These are phyloP conservation scores for Thermophis baileyi DNA, from an alignment of 2,113 vertebrate species.

Conservation along the genomic window DNA sequence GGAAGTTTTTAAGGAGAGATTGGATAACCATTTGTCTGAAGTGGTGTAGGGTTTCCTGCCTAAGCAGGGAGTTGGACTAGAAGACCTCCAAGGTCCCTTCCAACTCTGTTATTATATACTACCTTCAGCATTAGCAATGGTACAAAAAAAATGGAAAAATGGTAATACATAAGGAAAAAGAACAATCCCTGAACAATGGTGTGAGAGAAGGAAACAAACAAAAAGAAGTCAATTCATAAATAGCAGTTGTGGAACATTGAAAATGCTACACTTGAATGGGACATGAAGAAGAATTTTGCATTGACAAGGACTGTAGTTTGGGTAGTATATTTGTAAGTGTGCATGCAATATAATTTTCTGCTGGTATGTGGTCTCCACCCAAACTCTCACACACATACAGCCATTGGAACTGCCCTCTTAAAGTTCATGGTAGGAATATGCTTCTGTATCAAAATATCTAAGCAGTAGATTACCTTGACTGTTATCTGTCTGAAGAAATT, in stretches of 20 bases:
- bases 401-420: not conserved
- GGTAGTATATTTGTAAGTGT: not conserved
- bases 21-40: no score
- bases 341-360: not conserved
- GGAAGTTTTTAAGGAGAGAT: no score
- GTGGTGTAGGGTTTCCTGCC: no score
- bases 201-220: not conserved
- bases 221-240: not conserved
- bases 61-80: no score
- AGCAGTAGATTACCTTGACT: not conserved
- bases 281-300: not conserved
- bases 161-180: not conserved
- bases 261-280: not conserved
- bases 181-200: not conserved
- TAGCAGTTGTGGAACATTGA: not conserved
- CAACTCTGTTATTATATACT: no score
- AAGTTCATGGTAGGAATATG: not conserved
- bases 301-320: not conserved
- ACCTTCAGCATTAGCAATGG: not conserved
- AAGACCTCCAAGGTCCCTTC: no score
- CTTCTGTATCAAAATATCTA: not conserved
- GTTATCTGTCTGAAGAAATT: slow-evolving; percentile 3
- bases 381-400: not conserved
- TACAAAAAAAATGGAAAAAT: not conserved
- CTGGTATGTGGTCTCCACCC: not conserved